Percentiles rank a stretch among this genome's conserved stretches.
phyloP scores from a whole-genome alignment of 53 echinoderm and acorn worm species.

The Apostichopus leukothele region DNA sequence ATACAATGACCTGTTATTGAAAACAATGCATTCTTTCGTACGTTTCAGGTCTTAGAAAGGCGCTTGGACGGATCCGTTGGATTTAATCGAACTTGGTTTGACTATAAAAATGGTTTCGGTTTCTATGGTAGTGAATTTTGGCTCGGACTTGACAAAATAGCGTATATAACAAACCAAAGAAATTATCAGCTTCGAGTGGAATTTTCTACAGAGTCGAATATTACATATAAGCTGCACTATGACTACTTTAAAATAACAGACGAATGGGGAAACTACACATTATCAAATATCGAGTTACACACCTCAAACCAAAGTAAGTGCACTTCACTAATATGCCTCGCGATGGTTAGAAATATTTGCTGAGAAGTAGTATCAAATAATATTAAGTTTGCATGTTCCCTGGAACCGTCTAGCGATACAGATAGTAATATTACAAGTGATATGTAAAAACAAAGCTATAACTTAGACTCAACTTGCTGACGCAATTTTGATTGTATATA shows the following conservation, averaged over 20 bases:
- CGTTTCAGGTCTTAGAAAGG: conserved; percentile 5
- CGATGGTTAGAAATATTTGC: too few relatives aligned
- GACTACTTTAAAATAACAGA: neutral
- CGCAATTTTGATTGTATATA: too few relatives aligned
- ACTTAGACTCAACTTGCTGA: too few relatives aligned
- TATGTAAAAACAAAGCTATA: too few relatives aligned
- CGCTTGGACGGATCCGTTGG: conserved; percentile 15
- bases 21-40: too few relatives aligned
- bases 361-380: too few relatives aligned
- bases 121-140: conserved; percentile 9
- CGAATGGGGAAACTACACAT: conserved; percentile 27
- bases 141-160: conserved; percentile 14
- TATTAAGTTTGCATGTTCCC: too few relatives aligned
- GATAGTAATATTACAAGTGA: too few relatives aligned
- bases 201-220: neutral
- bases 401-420: too few relatives aligned
- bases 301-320: neutral
- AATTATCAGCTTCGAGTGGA: conserved; percentile 14
- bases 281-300: neutral
- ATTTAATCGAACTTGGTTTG: conserved; percentile 35
- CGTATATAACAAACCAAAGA: conserved; percentile 1
- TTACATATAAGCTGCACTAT: neutral
- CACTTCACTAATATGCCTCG: too few relatives aligned
- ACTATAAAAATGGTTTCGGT: conserved; percentile 33
- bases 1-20: too few relatives aligned